These are phyloP conservation scores for Helicoverpa zea DNA, from an alignment of 1,140 invertebrate species.

Conservation along the genomic window DNA sequence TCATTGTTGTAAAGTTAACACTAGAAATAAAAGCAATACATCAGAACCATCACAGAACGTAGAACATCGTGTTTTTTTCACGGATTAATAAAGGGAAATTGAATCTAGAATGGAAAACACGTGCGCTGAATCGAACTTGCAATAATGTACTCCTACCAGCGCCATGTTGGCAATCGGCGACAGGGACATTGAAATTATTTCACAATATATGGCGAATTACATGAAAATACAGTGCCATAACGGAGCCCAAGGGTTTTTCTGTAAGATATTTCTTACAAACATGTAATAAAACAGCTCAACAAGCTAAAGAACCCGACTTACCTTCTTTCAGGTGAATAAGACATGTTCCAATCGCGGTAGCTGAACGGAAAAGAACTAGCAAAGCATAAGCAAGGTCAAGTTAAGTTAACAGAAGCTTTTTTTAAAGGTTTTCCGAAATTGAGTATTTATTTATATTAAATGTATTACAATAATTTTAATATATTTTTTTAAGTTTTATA, in stretches of 20 bases:
- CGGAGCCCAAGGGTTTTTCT: not conserved
- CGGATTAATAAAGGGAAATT: constrained; percentile 5
- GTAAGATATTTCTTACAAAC: not conserved
- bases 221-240: not conserved
- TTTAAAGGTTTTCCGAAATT: constrained; percentile 61
- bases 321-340: constrained; percentile 91
- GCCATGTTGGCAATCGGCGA: constrained; percentile 91
- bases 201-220: constrained; percentile 39
- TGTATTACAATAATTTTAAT: constrained; percentile 61
- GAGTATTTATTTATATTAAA: constrained; percentile 1
- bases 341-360: constrained; percentile 92
- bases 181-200: constrained; percentile 63
- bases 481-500: constrained; percentile 72
- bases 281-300: not conserved
- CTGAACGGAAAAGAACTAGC: constrained; percentile 90
- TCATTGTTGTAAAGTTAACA: constrained; percentile 39
- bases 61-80: constrained; percentile 26
- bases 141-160: constrained; percentile 85
- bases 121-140: constrained; percentile 77
- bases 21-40: constrained; percentile 22
- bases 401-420: constrained; percentile 82
- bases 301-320: constrained; percentile 87
- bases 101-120: constrained; percentile 71
- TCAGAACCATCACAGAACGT: constrained; percentile 36
- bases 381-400: constrained; percentile 89